Percentiles rank a stretch among this genome's conserved stretches.
Evolutionary conservation across 92 coral and sea anemone genomes (phyloP).

Genomic region (Blastomussa wellsi): DNA sequence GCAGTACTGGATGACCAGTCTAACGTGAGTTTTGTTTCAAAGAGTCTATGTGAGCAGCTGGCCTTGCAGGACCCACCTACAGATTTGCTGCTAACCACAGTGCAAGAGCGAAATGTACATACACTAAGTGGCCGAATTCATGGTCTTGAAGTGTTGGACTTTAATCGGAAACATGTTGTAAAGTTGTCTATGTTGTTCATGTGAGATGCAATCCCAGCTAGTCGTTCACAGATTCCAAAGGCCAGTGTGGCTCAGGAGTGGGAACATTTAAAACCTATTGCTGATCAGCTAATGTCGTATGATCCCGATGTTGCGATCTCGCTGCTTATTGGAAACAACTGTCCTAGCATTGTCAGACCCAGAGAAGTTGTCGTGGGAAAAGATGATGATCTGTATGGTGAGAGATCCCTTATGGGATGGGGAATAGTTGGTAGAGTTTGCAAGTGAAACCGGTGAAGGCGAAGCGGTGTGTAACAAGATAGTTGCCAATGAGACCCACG

Average conservation of each 20-base stretch:
- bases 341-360: conserved; percentile 52
- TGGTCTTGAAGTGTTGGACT: conserved; percentile 52
- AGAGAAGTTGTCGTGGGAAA: too few relatives aligned
- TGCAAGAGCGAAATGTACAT: conserved; percentile 52
- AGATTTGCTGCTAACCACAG: conserved; percentile 42
- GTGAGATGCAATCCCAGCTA: too few relatives aligned
- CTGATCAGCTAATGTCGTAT: conserved; percentile 49
- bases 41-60: conserved; percentile 29
- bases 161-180: conserved; percentile 29
- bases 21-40: too few relatives aligned
- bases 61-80: conserved; percentile 47
- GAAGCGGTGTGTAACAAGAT: conserved; percentile 34
- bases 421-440: too few relatives aligned
- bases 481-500: conserved; percentile 10
- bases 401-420: too few relatives aligned
- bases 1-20: too few relatives aligned
- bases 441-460: conserved; percentile 35
- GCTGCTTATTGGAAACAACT: conserved; percentile 46
- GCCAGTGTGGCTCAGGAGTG: conserved; percentile 47
- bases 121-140: conserved; percentile 43
- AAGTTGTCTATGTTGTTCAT: too few relatives aligned
- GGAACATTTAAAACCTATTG: conserved; percentile 48
- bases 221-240: conserved; percentile 72
- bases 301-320: conserved; percentile 49
- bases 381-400: too few relatives aligned